phyloP scores from a whole-genome alignment of 2,888 invertebrate genomes.

The Trissolcus brochymenae region DNA sequence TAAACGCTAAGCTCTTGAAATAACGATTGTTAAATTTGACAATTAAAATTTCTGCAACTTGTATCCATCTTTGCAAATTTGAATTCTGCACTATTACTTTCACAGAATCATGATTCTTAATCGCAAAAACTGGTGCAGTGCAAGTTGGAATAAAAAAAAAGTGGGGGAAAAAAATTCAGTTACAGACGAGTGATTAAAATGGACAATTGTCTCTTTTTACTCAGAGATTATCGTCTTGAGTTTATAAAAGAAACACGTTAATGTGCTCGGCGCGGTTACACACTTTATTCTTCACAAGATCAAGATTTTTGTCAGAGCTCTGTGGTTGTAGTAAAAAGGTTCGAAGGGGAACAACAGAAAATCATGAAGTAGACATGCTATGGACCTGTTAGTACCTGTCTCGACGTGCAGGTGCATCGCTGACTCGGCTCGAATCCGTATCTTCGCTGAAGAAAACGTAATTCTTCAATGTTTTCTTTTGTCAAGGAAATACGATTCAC shows the following conservation, averaged over 20 bases:
- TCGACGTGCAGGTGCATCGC: conserved; percentile 70
- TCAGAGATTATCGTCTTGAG: conserved; percentile 22
- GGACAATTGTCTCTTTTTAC: conserved; percentile 48
- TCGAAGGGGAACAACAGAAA: conserved; percentile 18
- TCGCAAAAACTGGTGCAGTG: conserved; percentile 6
- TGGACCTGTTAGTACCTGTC: conserved; percentile 74
- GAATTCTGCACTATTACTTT: too few relatives aligned
- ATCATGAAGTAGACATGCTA: conserved; percentile 58
- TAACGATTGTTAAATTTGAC: conserved; percentile 15
- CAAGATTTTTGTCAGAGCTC: conserved; percentile 42
- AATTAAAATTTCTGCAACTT: too few relatives aligned
- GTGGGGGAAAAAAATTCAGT: conserved; percentile 23
- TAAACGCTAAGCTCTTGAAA: not conserved
- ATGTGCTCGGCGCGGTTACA: conserved; percentile 49
- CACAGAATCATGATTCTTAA: too few relatives aligned
- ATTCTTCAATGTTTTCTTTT: conserved; percentile 57
- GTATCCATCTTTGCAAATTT: too few relatives aligned
- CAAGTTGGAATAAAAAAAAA: not conserved
- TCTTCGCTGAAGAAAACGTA: conserved; percentile 62
- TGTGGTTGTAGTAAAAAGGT: conserved; percentile 50
- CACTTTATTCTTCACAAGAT: conserved; percentile 29
- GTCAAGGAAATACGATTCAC: conserved; percentile 41
- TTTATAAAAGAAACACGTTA: conserved; percentile 40
- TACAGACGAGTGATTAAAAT: conserved; percentile 47
- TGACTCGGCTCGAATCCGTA: conserved; percentile 58